Conservation (phyloP, 2,888 invertebrate species). For the Cephus sareptanus region DNA sequence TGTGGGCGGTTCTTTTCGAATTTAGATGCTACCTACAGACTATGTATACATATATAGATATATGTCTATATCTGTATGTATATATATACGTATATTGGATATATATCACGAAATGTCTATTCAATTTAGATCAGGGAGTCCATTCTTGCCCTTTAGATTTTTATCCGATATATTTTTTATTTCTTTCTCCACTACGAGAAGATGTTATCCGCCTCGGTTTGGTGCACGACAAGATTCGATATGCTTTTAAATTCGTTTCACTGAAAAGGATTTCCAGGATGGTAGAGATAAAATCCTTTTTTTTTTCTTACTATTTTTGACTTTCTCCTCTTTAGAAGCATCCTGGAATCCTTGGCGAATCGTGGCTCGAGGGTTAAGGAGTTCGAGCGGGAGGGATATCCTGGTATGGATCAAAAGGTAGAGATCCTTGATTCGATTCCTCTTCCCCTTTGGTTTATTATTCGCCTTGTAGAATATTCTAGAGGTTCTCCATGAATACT, state of each 20-base stretch:
- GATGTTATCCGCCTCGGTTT: background rate
- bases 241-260: background rate
- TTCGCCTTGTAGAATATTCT: background rate
- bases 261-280: background rate
- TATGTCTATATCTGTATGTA: background rate
- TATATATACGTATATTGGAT: conserved; percentile 4
- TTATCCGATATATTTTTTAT: background rate
- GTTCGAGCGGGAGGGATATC: background rate
- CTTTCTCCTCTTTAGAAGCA: background rate
- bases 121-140: conserved; percentile 8
- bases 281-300: background rate
- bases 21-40: background rate
- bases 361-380: background rate
- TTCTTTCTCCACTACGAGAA: background rate
- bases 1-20: background rate
- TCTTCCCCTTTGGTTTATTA: background rate
- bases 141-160: background rate
- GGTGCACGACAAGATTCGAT: background rate
- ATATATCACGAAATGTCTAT: conserved; percentile 28
- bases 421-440: background rate
- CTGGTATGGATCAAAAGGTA: background rate
- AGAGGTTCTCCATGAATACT: background rate
- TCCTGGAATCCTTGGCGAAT: background rate
- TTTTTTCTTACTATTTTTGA: background rate
- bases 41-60: background rate